A percentile compares a stretch with the other conserved stretches of the same genome.
These are phyloP conservation scores for Drosophila parthenogenetica DNA, from an alignment of 2,888 invertebrate species.

Conservation along the genomic window DNA sequence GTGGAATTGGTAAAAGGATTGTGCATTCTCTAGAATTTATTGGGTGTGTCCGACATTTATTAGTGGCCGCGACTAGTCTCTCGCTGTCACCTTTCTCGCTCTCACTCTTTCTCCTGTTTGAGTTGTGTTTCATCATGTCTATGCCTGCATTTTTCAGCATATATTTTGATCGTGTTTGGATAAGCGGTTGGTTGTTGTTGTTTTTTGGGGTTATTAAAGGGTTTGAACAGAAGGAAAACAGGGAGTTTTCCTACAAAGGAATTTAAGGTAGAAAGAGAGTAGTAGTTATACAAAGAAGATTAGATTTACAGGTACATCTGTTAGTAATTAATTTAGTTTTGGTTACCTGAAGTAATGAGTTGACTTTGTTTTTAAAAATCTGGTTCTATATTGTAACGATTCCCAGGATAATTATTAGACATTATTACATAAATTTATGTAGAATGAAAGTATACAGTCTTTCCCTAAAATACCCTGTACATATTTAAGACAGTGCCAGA, in stretches of 20 bases:
- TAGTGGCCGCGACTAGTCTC: constrained; percentile 43
- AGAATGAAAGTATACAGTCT: too few species aligned
- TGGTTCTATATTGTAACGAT: too few species aligned
- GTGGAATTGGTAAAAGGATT: constrained; percentile 68
- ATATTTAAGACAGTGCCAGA: too few species aligned
- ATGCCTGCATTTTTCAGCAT: constrained; percentile 38
- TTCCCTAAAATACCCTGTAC: too few species aligned
- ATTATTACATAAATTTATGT: too few species aligned
- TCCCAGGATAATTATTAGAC: too few species aligned
- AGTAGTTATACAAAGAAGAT: not conserved
- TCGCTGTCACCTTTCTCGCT: constrained; percentile 8
- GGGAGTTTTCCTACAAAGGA: not conserved
- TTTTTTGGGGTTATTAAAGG: constrained; percentile 58
- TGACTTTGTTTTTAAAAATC: too few species aligned
- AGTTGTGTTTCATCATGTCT: not conserved
- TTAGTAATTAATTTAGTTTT: too few species aligned
- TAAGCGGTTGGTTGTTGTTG: constrained; percentile 60
- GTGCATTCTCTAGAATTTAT: constrained; percentile 75
- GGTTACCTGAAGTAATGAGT: too few species aligned
- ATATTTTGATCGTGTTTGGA: constrained; percentile 70
- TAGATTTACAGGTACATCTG: not conserved
- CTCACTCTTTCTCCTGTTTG: constrained; percentile 3
- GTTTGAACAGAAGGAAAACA: constrained; percentile 6
- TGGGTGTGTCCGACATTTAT: constrained; percentile 76
- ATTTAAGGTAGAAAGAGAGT: not conserved